These are phyloP conservation scores for Geotria australis DNA, from an alignment of 2,797 vertebrate species.

Conservation along the genomic window DNA sequence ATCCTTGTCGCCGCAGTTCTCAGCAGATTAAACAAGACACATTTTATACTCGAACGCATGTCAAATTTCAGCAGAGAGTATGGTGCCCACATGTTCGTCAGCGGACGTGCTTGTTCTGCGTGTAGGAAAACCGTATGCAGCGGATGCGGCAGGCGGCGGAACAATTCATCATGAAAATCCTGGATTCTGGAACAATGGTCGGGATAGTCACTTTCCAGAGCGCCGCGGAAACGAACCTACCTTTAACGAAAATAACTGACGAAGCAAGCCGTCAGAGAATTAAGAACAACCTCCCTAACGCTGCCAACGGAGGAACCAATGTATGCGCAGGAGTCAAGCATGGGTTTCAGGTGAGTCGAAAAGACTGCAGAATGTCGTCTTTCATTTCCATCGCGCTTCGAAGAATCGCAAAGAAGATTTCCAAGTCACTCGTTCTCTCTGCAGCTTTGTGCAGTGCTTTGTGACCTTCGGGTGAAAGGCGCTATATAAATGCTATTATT, in stretches of 20 bases:
- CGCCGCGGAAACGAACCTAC: slow-evolving; percentile 4
- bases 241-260: slow-evolving; percentile 6
- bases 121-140: slow-evolving; percentile 6
- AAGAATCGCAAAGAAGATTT: not conserved
- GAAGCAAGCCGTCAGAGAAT: slow-evolving; percentile 6
- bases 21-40: too few relatives aligned
- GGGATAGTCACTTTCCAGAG: slow-evolving; percentile 10
- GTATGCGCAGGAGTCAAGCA: slow-evolving; percentile 10
- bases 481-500: too few relatives aligned
- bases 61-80: too few relatives aligned
- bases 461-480: too few relatives aligned
- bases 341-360: slow-evolving; percentile 11
- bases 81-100: too few relatives aligned
- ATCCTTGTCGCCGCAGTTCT: too few relatives aligned
- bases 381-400: not conserved
- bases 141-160: slow-evolving; percentile 10
- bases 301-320: slow-evolving; percentile 1
- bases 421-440: too few relatives aligned
- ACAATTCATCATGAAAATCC: slow-evolving; percentile 12
- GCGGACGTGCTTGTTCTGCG: too few relatives aligned
- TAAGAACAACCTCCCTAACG: slow-evolving; percentile 6
- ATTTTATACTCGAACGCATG: too few relatives aligned
- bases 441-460: too few relatives aligned
- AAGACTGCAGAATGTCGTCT: not conserved
- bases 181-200: slow-evolving; percentile 9